Evolutionary conservation across 92 coral and sea anemone genomes (phyloP), one percentile per base, ranked within the genome.

Genomic region (Umimayanthus kanabou): DNA sequence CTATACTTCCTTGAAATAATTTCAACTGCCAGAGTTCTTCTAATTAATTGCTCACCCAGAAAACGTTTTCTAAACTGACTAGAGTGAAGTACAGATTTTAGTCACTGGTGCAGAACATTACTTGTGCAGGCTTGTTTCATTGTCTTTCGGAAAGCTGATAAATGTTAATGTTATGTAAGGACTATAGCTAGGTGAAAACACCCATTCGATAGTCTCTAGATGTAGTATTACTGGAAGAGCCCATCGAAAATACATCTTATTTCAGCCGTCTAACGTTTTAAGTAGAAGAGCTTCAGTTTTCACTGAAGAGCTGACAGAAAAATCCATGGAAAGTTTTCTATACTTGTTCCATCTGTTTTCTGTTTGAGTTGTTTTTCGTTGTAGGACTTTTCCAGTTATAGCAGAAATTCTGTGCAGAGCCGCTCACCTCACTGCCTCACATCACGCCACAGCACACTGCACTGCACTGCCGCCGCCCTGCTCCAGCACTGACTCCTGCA

Each of bases 41-140:
- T 70, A 71, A 42, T 28, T 69, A 25, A 39, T 33, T 2, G 37
- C 10, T 49, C 39, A 39, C 39, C 22, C 26, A 75, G 26, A 5
- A 39, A 45, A 3, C 45, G 8, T 69, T 39, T 80, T 80, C 29
- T 33, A 22, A 73, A 80, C 28, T 45, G 30, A 47, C n/a, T 20
- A 23, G 69, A 61, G 0, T 15, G 78, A 70, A 83, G 61, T 75
- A 49, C 8, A 83, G 26, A 29, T 50, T 71, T 45, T 10, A 33
- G 25, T 25, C 66, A 69, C 16, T 83, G 78, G 87, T 67, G 87
- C 77, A 69, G 66, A 70, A 69, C 57, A 53, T 55, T 8, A 15
- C 67, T 83, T 6, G 23, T 22, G 25, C 64, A 47, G 40, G 39
- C 23, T 7, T 28, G 42, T 37, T 39, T 75, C 53, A 75, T 75